These are phyloP conservation scores for Eubucco bourcierii DNA, from an alignment of 2,113 vertebrate genomes.

Conservation along the genomic window DNA sequence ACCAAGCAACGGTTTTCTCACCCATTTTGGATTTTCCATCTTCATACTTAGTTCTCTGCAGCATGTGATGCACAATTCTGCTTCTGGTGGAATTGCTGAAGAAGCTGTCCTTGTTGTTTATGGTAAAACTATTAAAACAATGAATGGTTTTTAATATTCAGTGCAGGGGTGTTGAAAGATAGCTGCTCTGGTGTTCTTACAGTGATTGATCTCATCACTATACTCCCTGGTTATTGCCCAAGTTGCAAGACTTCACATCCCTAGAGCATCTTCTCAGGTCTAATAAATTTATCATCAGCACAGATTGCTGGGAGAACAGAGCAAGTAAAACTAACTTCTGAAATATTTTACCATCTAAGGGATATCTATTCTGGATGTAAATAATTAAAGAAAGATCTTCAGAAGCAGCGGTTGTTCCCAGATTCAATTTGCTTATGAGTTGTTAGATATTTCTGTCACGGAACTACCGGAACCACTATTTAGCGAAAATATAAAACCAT, in stretches of 20 bases:
- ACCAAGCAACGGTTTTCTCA: slow-evolving; percentile 62
- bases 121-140: slow-evolving; percentile 86
- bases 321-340: background rate
- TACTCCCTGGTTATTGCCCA: background rate
- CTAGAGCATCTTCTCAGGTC: background rate
- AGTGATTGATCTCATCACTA: background rate
- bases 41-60: slow-evolving; percentile 97
- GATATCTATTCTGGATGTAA: background rate
- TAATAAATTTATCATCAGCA: background rate
- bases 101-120: slow-evolving; percentile 96
- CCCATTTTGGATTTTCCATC: slow-evolving; percentile 98
- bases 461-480: background rate
- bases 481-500: background rate
- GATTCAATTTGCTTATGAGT: background rate
- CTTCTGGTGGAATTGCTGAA: slow-evolving; percentile 98
- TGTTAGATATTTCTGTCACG: background rate
- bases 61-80: slow-evolving; percentile 95
- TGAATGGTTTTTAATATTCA: slow-evolving; percentile 14
- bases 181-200: background rate
- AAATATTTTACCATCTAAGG: background rate
- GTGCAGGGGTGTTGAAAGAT: background rate
- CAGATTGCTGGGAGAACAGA: background rate
- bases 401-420: background rate
- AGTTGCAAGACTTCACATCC: background rate
- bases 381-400: background rate